A percentile compares a stretch with the other conserved stretches of the same genome.
These are phyloP conservation scores for Helicoverpa zea DNA, from an alignment of 1,140 invertebrate genomes.

Conservation along the genomic window DNA sequence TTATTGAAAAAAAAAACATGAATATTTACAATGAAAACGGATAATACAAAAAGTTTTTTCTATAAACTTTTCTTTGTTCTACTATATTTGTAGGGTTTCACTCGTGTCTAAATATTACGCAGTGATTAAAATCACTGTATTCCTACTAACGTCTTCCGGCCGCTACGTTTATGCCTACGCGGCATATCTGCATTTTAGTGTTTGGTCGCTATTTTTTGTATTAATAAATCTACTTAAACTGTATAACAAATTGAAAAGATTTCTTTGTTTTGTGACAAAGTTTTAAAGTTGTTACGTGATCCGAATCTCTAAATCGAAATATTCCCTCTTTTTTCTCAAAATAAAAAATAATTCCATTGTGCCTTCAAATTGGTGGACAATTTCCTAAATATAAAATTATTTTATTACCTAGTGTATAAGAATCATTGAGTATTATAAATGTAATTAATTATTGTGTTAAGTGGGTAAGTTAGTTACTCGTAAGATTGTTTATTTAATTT, in stretches of 20 bases:
- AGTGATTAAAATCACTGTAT: background rate
- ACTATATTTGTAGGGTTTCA: too few species aligned
- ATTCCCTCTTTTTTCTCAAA: background rate
- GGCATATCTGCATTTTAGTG: background rate
- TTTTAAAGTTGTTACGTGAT: background rate
- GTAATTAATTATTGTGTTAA: constrained; percentile 27
- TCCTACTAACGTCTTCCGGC: background rate
- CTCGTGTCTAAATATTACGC: too few species aligned
- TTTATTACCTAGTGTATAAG: constrained; percentile 7
- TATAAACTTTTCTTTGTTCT: too few species aligned
- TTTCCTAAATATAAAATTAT: background rate
- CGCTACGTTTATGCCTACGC: background rate
- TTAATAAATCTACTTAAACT: background rate
- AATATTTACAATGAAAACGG: too few species aligned
- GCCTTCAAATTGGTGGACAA: background rate
- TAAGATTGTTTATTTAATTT: background rate
- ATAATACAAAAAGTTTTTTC: too few species aligned
- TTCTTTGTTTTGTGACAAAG: background rate
- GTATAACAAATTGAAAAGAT: background rate
- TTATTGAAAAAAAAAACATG: too few species aligned
- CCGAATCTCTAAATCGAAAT: constrained; percentile 27
- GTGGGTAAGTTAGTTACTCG: constrained; percentile 5
- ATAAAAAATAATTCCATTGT: background rate
- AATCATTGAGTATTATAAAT: constrained; percentile 36
- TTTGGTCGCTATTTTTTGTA: background rate